Evolutionary conservation across 1,140 invertebrate genomes (phyloP), one percentile per base, ranked within the genome.

Genomic region (Heliconius eleuchia): DNA sequence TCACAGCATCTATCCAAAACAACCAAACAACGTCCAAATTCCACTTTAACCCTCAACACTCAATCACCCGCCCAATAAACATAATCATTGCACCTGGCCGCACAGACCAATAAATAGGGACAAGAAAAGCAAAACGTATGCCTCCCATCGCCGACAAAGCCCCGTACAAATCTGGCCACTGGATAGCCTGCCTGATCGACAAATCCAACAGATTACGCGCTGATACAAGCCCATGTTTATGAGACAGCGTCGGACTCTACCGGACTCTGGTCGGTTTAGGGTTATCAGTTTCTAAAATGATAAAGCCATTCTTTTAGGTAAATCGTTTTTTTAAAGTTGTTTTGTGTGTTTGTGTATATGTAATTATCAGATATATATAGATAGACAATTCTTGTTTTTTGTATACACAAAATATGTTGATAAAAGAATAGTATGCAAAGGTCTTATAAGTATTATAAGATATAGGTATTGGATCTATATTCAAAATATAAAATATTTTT

Each of bases 161-260:
- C 91, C 85, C 76, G 89, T 88, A 91, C 90, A 92, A 92, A 92
- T 92, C 90, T 93, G 88, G 87, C 77, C 89, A 89, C 85, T 89
- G 89, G 91, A 89, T 88, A 89, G 87, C 88, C 79, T 85, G 88
- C 77, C 91, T 93, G 90, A 94, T 94, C 92, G 91, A 94, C 92
- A 94, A 94, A 93, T 93, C 92, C 92, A 79, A 73, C 85, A 93
- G 91, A 93, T 94, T 93, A 93, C 92, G 85, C 91, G 90, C 91
- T 93, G 92, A 94, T 93, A 93, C 92, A 84, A 86, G 83, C 83
- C 84, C 90, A 89, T 92, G 92, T 94, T 93, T 94, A 94, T 93
- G 91, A 92, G 91, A 93, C 92, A 94, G 86, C 85, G 82, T 84
- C 82, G 87, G 87, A 86, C 90, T 89, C 79, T 79, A 82, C 89